phyloP scores from a whole-genome alignment of 2,888 invertebrate genomes.

The Thymelicus lineola region DNA sequence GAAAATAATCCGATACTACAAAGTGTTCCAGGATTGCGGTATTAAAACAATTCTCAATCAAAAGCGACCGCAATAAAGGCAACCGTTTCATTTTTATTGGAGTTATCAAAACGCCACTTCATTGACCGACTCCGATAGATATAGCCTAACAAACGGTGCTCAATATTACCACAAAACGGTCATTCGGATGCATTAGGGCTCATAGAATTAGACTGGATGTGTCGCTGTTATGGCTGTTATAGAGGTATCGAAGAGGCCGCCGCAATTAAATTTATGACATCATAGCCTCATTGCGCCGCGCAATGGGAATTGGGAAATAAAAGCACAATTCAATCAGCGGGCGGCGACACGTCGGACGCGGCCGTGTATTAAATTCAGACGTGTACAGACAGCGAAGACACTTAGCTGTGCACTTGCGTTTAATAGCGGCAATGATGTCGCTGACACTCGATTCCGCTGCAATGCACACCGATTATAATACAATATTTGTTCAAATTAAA shows the following conservation, averaged over 20 bases:
- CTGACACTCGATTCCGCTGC: not conserved
- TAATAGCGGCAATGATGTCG: slow-evolving; percentile 13
- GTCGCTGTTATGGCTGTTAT: slow-evolving; percentile 41
- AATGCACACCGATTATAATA: not conserved
- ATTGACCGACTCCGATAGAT: slow-evolving; percentile 55
- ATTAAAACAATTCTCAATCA: slow-evolving; percentile 19
- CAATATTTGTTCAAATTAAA: slow-evolving; percentile 16
- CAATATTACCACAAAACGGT: slow-evolving; percentile 65
- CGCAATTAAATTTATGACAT: slow-evolving; percentile 82
- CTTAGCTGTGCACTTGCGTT: slow-evolving; percentile 8
- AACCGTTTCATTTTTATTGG: slow-evolving; percentile 21
- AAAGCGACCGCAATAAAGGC: slow-evolving; percentile 21
- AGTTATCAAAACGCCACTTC: slow-evolving; percentile 32
- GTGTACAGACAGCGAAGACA: slow-evolving; percentile 15
- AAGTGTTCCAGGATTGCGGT: slow-evolving; percentile 23
- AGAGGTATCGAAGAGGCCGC: slow-evolving; percentile 70
- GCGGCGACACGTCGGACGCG: slow-evolving; percentile 42
- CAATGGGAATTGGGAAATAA: slow-evolving; percentile 74
- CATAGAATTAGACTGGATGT: slow-evolving; percentile 39
- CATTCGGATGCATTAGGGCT: slow-evolving; percentile 49
- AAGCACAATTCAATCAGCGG: slow-evolving; percentile 75
- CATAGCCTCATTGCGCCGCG: slow-evolving; percentile 66
- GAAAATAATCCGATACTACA: slow-evolving; percentile 13
- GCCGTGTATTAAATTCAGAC: slow-evolving; percentile 19
- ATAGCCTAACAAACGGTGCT: slow-evolving; percentile 62